These are phyloP conservation scores for Zhuqinia jingwanae DNA, from an alignment of 2,888 invertebrate genomes.

Conservation along the genomic window DNA sequence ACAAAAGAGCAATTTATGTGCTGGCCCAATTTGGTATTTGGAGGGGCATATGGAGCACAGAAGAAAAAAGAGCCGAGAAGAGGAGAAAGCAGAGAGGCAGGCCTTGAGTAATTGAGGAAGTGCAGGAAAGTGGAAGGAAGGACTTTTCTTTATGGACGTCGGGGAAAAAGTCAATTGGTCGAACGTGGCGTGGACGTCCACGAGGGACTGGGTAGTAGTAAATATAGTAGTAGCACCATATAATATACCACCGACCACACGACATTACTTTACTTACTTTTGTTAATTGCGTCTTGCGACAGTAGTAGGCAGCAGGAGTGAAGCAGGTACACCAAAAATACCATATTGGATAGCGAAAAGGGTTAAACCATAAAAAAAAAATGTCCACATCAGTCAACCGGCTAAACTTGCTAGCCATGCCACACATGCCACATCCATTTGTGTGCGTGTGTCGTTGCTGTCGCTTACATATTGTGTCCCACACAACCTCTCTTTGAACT, in stretches of 20 bases:
- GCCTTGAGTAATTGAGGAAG: constrained; percentile 46
- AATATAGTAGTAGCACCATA: not conserved
- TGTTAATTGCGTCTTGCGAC: constrained; percentile 39
- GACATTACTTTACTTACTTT: constrained; percentile 16
- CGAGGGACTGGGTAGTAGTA: no score
- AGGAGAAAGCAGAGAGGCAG: not conserved
- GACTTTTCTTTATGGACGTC: constrained; percentile 15
- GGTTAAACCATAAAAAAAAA: constrained; percentile 42
- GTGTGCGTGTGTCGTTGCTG: no score
- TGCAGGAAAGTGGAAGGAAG: constrained; percentile 30
- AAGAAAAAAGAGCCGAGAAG: no score
- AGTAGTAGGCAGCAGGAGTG: no score
- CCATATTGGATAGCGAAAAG: not conserved
- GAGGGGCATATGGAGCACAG: not conserved
- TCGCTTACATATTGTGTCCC: not conserved
- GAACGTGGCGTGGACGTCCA: not conserved
- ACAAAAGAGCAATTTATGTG: constrained; percentile 40
- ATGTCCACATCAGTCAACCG: constrained; percentile 52
- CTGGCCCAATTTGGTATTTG: constrained; percentile 30
- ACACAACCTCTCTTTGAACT: constrained; percentile 4
- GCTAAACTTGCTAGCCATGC: not conserved
- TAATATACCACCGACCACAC: not conserved
- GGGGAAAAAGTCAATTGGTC: constrained; percentile 37
- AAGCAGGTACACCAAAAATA: not conserved
- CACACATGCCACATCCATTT: not conserved